Base-by-base conservation (phyloP, 2,888 invertebrate genomes). In the Agyllia agylla region DNA sequence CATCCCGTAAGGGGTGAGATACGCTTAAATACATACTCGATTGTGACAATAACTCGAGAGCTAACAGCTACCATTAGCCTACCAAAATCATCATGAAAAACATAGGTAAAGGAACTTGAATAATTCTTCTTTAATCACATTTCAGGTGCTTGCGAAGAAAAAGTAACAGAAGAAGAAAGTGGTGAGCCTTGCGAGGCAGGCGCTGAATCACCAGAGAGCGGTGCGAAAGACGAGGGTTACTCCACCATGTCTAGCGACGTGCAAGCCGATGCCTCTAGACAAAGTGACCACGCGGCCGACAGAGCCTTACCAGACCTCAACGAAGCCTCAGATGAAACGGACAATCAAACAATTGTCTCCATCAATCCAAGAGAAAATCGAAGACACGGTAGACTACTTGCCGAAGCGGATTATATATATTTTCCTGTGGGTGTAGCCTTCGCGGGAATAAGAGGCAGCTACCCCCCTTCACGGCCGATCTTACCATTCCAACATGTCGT, bases 241-340 rank as follows among this genome's bases (percentile, higher is more conserved):
- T 99, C 99, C 89, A 99, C 99, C 5, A 99, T 99, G 99, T 99
- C 99, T 15, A 99, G 99, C 91, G 99, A 99, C 95, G 99, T 99
- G 0, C 99, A 99, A 96, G 98, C 98, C 0, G 99, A 99, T 94
- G 98, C 98, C 1, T 98, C 98, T 0, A 95, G 98, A 30, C 98
- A 98, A 77, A 98, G 98, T 88, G 98, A 98, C 94, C 97, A 98
- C 91, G 97, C 97, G 1, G 97, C 97, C 0, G 97, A 98, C 91
- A 96, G 98, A 88, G 98, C 98, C 11, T 96, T 99, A 11, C 99
- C 99, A 91, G 99, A 99, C 95, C 97, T 99, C 42, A 99, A 99
- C 96, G 99, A 99, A 95, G 99, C 98, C 13, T 99, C 98, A 20
- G 99, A 99, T 95, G 99, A 99, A 96, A 98, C 98, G 13, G 99